Evolutionary conservation across 2,888 invertebrate genomes (phyloP), one percentile per base, ranked within the genome.

Genomic region (Criorhina ranunculi): DNA sequence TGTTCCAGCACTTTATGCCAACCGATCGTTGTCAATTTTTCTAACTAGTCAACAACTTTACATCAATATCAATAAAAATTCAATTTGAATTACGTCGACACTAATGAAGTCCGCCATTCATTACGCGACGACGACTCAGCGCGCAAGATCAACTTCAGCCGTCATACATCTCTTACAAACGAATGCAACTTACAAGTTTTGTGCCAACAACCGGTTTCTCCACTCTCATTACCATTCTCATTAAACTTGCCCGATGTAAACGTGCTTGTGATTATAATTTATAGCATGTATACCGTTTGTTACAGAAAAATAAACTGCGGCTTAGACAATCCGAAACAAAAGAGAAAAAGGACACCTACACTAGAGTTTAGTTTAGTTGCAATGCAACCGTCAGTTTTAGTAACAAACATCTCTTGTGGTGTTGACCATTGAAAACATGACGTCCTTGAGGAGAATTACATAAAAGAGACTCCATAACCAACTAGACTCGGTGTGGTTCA

Each of bases 201-300:
- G 31, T 33, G 37, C 12, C 24, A 83, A 85, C 24, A 83, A 85
- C 85, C 79, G 85, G 85, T 85, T 85, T 8, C 17, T 7, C 66
- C n/a, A n/a, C n/a, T 49, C 82, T 85, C 85, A 85, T 85, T 85
- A 85, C 85, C 85, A 85, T 85, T 80, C 76, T 72, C 67, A 85
- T 85, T 85, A 80, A 85, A 85, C 80, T 80, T 80, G 83, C 64
- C 57, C 73, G 62, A 57, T 73, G 70, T 80, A 70, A 85, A 62
- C 51, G 24, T 66, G 57, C 78, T 59, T 53, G 82, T 35, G 73
- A 55, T 67, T 83, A 67, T 83, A 78, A 83, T 78, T 83, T 83
- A 83, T 79, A 19, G 60, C 82, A 64, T 72, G 40, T 44, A 42
- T 33, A 64, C 73, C 62, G 64, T 73, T 73, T 64, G 33, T 31